Base-by-base conservation (phyloP, 1,140 invertebrate genomes). In the Drosophila setifemur region DNA sequence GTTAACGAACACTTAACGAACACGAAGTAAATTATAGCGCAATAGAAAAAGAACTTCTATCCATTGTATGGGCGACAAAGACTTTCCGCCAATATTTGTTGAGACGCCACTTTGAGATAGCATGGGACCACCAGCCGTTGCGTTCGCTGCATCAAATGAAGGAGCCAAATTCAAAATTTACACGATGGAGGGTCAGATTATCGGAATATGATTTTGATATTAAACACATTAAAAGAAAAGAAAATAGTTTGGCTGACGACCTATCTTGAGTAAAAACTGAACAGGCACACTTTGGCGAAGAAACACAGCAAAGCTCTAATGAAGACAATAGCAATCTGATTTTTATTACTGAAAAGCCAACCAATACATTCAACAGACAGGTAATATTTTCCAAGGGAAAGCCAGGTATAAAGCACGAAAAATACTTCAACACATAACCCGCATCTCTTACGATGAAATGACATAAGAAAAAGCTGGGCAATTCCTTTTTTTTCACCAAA, bases 1-100 rank as follows among this genome's bases (percentile, higher is more conserved):
- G 77, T 12, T 92, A 90, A 63, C 88, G 91, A 43, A 88, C 72
- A 4, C 50, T 92, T 25, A 91, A 91, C 61, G 53, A 82, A 40
- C 83, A 90, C 6, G 91, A 92, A 81, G 55, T 31, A 40, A 90
- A 90, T 63, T 92, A 91, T 57, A 69, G 26, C 26, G 26, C 26
- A 5, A 29, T 29, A 23, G 83, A 88, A 68, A 73, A 73, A 37
- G 75, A 81, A 57, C 14, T 82, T 1, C n/a, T 69, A 23, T 70
- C 66, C 4, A 86, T 60, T 42, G 73, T 57, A 2, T 91, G 89
- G 75, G 91, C 89, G 0, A 81, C 91, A 0, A 90, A 92, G 69
- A 82, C 91, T 42, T 93, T 92, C 72, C 54, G 82, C 66, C 89
- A 52, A 11, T 69, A 72, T 29, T 40, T 73, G 3, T 61, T 33